These are phyloP conservation scores for Cervus canadensis DNA, from an alignment of 2,113 vertebrate species.

Conservation along the genomic window DNA sequence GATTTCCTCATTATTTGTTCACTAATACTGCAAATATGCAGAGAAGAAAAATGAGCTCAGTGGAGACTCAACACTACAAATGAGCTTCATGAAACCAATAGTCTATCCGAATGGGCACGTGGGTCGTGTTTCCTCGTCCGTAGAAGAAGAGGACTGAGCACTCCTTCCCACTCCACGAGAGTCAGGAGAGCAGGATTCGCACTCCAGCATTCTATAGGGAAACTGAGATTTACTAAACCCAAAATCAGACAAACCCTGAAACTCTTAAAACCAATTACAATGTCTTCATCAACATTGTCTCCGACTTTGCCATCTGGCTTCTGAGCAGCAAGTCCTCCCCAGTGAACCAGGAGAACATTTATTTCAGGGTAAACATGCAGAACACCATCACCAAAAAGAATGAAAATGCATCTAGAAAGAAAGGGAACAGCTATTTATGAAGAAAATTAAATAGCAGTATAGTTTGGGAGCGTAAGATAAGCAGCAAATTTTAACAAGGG, in stretches of 20 bases:
- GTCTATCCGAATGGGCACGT: too few relatives aligned
- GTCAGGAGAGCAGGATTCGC: neutral
- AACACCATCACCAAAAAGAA: neutral
- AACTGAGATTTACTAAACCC: neutral
- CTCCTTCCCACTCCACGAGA: neutral
- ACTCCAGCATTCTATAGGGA: neutral
- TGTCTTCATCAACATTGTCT: neutral
- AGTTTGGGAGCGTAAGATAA: neutral
- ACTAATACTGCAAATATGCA: neutral
- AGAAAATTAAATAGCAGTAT: neutral
- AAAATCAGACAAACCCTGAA: neutral
- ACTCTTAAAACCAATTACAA: neutral
- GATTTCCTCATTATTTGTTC: neutral
- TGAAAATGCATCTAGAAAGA: neutral
- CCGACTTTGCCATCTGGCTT: neutral
- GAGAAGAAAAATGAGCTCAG: neutral
- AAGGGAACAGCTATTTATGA: neutral
- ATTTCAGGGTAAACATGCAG: neutral
- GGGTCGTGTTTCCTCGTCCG: neutral
- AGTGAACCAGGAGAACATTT: neutral
- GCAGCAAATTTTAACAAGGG: neutral
- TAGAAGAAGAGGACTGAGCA: rapidly evolving
- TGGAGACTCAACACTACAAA: neutral
- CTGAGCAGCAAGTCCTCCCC: neutral
- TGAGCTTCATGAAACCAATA: neutral